phyloP scores from a whole-genome alignment of 2,888 invertebrate species.

The Protodeltote pygarga region DNA sequence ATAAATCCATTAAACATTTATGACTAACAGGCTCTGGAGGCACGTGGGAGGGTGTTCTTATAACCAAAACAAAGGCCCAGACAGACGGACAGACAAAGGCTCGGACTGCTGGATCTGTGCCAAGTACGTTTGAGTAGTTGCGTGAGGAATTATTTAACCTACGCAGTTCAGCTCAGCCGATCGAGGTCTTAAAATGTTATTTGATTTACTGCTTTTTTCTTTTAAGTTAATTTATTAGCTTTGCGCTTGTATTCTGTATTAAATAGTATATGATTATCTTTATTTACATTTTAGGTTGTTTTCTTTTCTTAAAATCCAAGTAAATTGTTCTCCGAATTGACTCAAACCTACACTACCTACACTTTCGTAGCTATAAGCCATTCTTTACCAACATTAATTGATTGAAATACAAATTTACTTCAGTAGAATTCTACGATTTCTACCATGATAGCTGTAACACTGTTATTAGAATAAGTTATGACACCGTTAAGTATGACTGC shows the following conservation, averaged over 20 bases:
- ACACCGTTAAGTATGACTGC: slow-evolving; percentile 23
- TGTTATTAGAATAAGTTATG: slow-evolving; percentile 13
- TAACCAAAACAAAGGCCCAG: slow-evolving; percentile 72
- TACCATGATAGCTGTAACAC: slow-evolving; percentile 10
- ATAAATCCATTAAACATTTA: slow-evolving; percentile 34
- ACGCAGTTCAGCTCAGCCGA: slow-evolving; percentile 35
- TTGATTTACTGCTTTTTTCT: slow-evolving; percentile 21
- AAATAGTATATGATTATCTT: slow-evolving; percentile 1
- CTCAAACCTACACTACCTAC: no score
- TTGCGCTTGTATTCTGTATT: not conserved
- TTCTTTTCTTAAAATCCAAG: no score
- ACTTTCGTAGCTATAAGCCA: no score
- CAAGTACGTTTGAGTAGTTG: slow-evolving; percentile 57
- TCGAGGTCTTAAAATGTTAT: slow-evolving; percentile 17
- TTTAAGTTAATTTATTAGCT: slow-evolving; percentile 12
- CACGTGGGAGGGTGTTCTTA: slow-evolving; percentile 49
- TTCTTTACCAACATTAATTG: no score
- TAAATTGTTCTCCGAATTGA: no score
- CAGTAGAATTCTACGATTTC: slow-evolving; percentile 5
- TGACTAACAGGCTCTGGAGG: slow-evolving; percentile 34
- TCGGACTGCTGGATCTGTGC: slow-evolving; percentile 65
- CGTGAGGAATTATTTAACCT: slow-evolving; percentile 49
- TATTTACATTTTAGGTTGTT: no score
- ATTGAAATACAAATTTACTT: slow-evolving; percentile 14
- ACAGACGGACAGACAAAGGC: slow-evolving; percentile 72